Base-by-base conservation (phyloP, 2,888 invertebrate species). In the Heliconius sara region DNA sequence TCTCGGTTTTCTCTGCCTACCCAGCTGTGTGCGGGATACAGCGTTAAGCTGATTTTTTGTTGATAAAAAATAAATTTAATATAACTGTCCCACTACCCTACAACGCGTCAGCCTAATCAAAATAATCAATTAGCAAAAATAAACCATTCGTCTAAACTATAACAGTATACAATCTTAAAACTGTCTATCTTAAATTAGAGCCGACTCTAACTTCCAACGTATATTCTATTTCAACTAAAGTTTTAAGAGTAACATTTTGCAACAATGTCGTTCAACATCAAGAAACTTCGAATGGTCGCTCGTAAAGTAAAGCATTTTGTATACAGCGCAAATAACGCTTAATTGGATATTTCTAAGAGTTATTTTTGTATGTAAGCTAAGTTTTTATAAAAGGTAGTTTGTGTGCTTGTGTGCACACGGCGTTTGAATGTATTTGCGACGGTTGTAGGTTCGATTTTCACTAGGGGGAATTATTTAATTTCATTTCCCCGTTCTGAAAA, bases 241-340 rank as follows among this genome's bases (percentile, higher is more conserved):
- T 72, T 72, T 70, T 72, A 72, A 72, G 30, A 72, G 57, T 72
- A 72, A 72, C 57, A 63, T 63, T 63, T 74, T 65, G 63, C 74
- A 63, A 74, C 74, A 74, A 74, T 63, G 60, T 60, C 74, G 74
- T 60, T 74, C 74, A 74, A 74, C 74, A 74, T 65, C 74, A 65
- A 74, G 74, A 63, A 74, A 74, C 74, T 60, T 74, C 22, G 72
- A 63, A 74, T 63, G 74, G 74, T 60, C 63, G 63, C 63, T 74
- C 60, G 74, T 74, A 74, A 74, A 74, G 19, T 63, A 74, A 52
- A 74, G 2, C 63, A 74, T 74, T 63, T 63, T 39, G 63, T 65
- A 39, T 60, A 63, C 25, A 39, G 74, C 74, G 60, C 25, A 74
- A 74, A 74, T 74, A 74, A 74, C 74, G 19, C n/a, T 63, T 74